Evolutionary conservation across 92 coral and sea anemone species (phyloP), one percentile per base, ranked within the genome.

Genomic region (Metridium senile): DNA sequence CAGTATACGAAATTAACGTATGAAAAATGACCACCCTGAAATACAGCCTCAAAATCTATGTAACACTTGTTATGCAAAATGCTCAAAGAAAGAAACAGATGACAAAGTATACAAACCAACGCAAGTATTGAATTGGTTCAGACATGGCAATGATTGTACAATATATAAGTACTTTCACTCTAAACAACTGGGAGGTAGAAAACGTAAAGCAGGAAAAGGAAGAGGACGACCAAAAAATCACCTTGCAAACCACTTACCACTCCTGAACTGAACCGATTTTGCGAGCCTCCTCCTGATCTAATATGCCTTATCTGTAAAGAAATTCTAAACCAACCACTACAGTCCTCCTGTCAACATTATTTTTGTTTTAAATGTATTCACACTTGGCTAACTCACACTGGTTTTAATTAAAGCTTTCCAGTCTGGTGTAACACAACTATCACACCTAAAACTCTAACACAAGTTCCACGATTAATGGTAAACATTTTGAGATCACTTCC

Each of bases 201-300:
- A 70, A 49, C 61, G 75, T 20, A 70, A 49, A 51, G 2, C 4
- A n/a, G 4, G 17, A 18, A 20, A 20, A 23, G 75, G 75, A 25
- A 70, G 62, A 27, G 75, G 75, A 16, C 75, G 75, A 13, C 75
- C 75, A 70, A 29, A 49, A 70, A 26, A 34, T 10, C 1, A 19
- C 1, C 11, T 4, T 18, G 6, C 22, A 29, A 32, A 30, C 11
- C 11, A 19, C 0, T 25, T 21, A 26, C 19, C 9, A 70, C 47
- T 59, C 75, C 75, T 6, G 62, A 17, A 26, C 19, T 70, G 8
- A 11, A 25, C 6, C 75, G 75, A 3, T 70, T 70, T 33, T 11
- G 1, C 11, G 52, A 47, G 22, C 75, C 75, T 28, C 75, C 63
- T 8, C 18, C 21, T 11, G 75, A 70, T 13, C 45, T 70, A 3